Evolutionary conservation across 2,888 invertebrate species (phyloP).

Genomic region (Pterostichus madidus): DNA sequence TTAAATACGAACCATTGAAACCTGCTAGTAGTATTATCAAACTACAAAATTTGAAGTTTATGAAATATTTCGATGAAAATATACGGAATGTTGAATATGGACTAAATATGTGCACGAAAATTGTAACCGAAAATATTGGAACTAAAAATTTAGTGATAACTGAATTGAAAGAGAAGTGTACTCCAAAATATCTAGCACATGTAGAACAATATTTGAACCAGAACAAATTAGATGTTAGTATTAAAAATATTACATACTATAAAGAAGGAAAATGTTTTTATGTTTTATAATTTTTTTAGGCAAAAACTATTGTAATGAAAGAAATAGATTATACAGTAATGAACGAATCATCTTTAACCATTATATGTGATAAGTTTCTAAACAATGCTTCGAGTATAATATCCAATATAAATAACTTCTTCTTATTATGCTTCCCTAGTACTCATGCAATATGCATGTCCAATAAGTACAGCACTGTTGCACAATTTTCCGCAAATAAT

Average conservation of each 20-base stretch:
- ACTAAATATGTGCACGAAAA: constrained; percentile 9
- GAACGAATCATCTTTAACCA: background rate
- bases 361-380: constrained; percentile 9
- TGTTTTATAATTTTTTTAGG: background rate
- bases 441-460: background rate
- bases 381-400: constrained; percentile 6
- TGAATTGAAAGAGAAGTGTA: constrained; percentile 22
- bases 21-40: background rate
- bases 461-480: constrained; percentile 8
- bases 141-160: background rate
- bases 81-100: background rate
- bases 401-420: background rate
- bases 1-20: constrained; percentile 3
- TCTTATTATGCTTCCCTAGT: constrained; percentile 10
- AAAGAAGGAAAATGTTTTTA: background rate
- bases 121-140: constrained; percentile 7
- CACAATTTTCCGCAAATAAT: background rate
- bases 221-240: constrained; percentile 6
- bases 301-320: background rate
- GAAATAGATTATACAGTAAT: background rate
- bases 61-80: constrained; percentile 3
- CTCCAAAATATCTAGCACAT: background rate
- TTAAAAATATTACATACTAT: background rate
- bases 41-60: constrained; percentile 3
- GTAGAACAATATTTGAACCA: constrained; percentile 22